These are phyloP conservation scores for Lycocorax pyrrhopterus DNA, from an alignment of 2,113 vertebrate genomes.

Conservation along the genomic window DNA sequence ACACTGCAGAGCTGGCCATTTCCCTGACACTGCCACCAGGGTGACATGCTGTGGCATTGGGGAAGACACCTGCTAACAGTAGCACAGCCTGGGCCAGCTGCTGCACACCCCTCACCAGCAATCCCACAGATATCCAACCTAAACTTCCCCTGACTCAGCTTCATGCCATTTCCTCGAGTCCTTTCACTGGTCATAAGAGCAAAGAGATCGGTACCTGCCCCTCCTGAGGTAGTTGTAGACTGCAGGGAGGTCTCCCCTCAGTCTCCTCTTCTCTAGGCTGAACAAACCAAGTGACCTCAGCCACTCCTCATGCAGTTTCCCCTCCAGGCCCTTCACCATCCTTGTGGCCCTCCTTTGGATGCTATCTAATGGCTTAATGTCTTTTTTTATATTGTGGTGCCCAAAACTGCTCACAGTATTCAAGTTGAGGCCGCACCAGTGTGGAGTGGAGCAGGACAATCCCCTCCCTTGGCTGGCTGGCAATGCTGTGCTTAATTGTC, in stretches of 20 bases:
- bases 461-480: neutral
- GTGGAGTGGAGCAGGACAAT: neutral
- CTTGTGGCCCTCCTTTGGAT: neutral
- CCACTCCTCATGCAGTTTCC: neutral
- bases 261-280: neutral
- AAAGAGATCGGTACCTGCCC: neutral
- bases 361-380: neutral
- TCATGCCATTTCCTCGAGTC: neutral
- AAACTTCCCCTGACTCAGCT: neutral
- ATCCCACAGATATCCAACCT: neutral
- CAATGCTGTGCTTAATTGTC: neutral
- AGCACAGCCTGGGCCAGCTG: neutral
- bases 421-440: neutral
- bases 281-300: neutral
- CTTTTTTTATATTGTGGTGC: neutral
- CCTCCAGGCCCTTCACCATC: neutral
- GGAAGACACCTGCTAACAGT: neutral
- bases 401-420: neutral
- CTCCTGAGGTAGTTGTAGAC: neutral
- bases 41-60: neutral
- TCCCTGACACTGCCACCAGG: neutral
- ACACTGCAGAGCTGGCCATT: neutral
- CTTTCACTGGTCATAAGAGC: neutral
- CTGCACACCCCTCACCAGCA: neutral
- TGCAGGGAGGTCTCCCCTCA: neutral